phyloP scores from a whole-genome alignment of 1,140 invertebrate species.

The Arctopsyche grandis region DNA sequence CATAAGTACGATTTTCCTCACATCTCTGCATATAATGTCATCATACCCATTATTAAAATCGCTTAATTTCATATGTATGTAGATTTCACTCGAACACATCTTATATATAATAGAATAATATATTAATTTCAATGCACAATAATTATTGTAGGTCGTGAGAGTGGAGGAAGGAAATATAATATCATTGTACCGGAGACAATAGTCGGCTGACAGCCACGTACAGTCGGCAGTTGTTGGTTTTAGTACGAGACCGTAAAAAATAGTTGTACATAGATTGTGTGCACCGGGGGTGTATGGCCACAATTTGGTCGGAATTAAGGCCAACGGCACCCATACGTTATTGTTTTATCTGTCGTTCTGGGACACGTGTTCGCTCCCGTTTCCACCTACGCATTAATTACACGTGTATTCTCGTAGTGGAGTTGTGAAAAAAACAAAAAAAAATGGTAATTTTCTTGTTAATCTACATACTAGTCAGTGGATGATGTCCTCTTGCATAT shows the following conservation, averaged over 20 bases:
- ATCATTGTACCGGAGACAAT: background rate
- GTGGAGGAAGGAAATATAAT: background rate
- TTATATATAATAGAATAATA: no score
- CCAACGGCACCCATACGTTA: constrained; percentile 9
- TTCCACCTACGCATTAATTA: background rate
- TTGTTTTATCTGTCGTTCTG: constrained; percentile 3
- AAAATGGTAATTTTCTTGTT: background rate
- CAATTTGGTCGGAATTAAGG: constrained; percentile 4
- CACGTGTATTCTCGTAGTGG: background rate
- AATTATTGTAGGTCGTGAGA: no score
- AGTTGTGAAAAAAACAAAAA: background rate
- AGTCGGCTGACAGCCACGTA: background rate
- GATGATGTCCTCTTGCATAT: no score
- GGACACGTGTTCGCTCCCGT: background rate
- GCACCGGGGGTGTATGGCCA: background rate
- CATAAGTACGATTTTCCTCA: no score
- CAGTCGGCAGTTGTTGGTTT: background rate
- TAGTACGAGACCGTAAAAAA: background rate
- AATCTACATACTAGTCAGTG: background rate
- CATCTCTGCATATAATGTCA: no score
- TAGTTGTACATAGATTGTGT: constrained; percentile 20
- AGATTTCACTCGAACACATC: no score
- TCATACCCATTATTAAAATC: no score
- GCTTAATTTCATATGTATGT: no score
- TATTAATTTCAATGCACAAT: no score